Base-by-base conservation (phyloP, 1,140 invertebrate species). In the Mesaphorura yosii region DNA sequence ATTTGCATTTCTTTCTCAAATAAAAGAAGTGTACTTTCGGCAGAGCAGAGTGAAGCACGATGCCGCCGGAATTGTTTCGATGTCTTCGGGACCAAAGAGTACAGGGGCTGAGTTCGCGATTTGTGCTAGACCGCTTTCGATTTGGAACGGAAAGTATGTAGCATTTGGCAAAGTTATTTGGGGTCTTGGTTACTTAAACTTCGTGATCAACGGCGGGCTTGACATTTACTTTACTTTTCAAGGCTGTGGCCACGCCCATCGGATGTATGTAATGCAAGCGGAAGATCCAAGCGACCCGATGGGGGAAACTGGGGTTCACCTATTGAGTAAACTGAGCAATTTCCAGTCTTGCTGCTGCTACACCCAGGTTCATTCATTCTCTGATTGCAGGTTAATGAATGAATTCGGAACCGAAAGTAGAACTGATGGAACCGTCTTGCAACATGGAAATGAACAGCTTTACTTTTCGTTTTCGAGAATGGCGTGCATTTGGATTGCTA, bases 401-500 rank as follows among this genome's bases (percentile, higher is more conserved):
- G 1, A 28, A 2, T 34, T 48, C 20, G 15, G 19, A 10, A 17
- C 15, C 6, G 40, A 14, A 34, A n/a, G 31, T 34, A n/a, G 31
- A 34, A 41, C 22, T 41, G 39, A 41, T 41, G 39, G 39, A 41
- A 41, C 39, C 6, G 39, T 41, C 22, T 41, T 41, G 19, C 39
- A 41, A 41, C 17, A 41, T 41, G 39, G 39, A 41, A 20, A 41
- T 41, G 39, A 20, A 41, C n/a, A 41, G 6, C 17, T 41, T 10
- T 41, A 41, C 22, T 41, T 10, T 41, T 7, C 17, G 15, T 51
- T 41, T n/a, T 51, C 19, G 5, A 28, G 38, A 12, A 20, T 2
- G 5, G 49, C 39, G 1, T 5, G 27, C 15, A 12, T 56, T 3
- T 56, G 27, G 28, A 42, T 56, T 20, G 54, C 54, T 20, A 34